Base-by-base conservation (phyloP, 2,113 vertebrate species). In the Platichthys stellatus region DNA sequence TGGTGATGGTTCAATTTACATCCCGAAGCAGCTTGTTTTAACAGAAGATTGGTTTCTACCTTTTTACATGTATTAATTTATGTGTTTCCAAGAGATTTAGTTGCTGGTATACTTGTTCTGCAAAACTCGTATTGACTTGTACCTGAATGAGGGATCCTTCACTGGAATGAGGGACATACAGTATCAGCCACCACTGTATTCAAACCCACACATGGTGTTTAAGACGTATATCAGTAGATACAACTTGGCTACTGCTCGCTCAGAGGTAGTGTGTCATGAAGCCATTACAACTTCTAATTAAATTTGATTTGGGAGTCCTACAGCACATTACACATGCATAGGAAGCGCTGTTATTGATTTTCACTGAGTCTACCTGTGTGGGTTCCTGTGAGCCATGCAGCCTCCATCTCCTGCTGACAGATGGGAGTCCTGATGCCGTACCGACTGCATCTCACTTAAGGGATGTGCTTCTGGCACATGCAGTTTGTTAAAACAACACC, bases 401-500 rank as follows among this genome's bases (percentile, higher is more conserved):
- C 70, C 75, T 77, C 60, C 71, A 35, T 81, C 75, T 82, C 70
- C 67, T 73, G 21, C 61, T 82, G 85, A 88, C 85, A 84, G 88
- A 89, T 76, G 85, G 83, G 63, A 64, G 87, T 84, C 78, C 81
- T 78, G 80, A 85, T 88, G 87, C 78, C 73, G 78, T 86, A 58
- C 79, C 80, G 72, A 85, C 80, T 84, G 66, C 64, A 28, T 89
- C 78, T 88, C 81, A 87, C 84, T 86, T 78, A 80, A 85, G 82
- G 77, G 73, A 80, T 76, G 65, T 81, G 59, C 63, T 84, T n/a
- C 11, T 76, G 54, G 61, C 62, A 20, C 67, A 74, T 63, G 85
- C 69, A 73, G 78, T 80, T 84, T 84, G 71, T 86, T 84, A 76
- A 84, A 90, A 76, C 76, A 87, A 81, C 84, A 86, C 77, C 83